Percentiles rank a stretch among this genome's conserved stretches.
These are phyloP conservation scores for Mustelus asterias DNA, from an alignment of 2,113 vertebrate genomes.

Conservation along the genomic window DNA sequence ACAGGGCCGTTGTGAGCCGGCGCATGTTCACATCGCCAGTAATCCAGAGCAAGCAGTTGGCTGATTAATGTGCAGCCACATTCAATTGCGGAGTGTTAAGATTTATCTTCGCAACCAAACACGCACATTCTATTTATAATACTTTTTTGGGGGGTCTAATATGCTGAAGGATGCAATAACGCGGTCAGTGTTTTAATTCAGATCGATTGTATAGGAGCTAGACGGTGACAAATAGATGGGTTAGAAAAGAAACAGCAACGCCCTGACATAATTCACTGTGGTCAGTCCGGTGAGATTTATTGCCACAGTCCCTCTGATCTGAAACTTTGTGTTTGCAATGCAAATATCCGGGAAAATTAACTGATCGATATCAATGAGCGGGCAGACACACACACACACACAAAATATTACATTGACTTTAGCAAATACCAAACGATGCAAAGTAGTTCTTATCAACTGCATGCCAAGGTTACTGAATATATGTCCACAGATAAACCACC, in stretches of 20 bases:
- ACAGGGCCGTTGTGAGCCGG: background rate
- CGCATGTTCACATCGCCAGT: background rate
- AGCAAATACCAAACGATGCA: conserved; percentile 7
- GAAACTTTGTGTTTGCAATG: background rate
- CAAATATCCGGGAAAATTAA: conserved; percentile 37
- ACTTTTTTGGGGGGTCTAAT: background rate
- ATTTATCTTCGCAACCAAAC: conserved; percentile 19
- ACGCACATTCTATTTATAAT: background rate
- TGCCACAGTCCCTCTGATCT: background rate
- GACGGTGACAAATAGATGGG: background rate
- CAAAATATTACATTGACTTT: conserved; percentile 20
- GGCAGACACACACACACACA: background rate
- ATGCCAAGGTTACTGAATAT: background rate
- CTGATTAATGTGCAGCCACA: background rate
- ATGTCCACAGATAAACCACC: background rate
- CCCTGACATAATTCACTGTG: conserved; percentile 24
- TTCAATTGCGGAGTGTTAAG: background rate
- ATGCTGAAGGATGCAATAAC: background rate
- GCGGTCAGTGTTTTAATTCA: background rate
- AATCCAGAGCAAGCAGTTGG: background rate
- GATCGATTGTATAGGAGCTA: background rate
- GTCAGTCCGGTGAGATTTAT: conserved; percentile 32
- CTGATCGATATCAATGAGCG: conserved; percentile 28
- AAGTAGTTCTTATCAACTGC: background rate
- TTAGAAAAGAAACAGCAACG: background rate